Percentiles rank a stretch among this genome's conserved stretches.
Evolutionary conservation across 2,888 invertebrate genomes (phyloP).

Genomic region (Dicycla oo): DNA sequence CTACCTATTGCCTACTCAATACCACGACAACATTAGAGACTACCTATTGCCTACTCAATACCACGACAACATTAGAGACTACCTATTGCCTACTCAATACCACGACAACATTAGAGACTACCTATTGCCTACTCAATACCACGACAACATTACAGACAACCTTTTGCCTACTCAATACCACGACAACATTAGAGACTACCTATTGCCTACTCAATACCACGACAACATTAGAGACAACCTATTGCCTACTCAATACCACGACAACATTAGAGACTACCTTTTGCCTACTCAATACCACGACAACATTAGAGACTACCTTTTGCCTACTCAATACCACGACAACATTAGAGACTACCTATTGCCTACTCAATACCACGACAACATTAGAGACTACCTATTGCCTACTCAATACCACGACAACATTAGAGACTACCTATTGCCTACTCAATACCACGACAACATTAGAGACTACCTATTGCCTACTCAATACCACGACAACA

Average conservation of each 20-base stretch:
- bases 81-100: neutral
- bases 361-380: neutral
- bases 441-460: neutral
- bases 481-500: neutral
- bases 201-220: neutral
- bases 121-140: neutral
- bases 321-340: neutral
- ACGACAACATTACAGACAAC: too few relatives aligned
- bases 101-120: too few relatives aligned
- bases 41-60: neutral
- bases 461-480: neutral
- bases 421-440: neutral
- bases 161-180: neutral
- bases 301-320: too few relatives aligned
- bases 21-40: neutral
- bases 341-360: neutral
- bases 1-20: neutral
- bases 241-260: neutral
- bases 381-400: neutral
- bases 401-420: neutral
- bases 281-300: neutral
- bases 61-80: too few relatives aligned
- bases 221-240: too few relatives aligned
- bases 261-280: too few relatives aligned
- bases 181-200: too few relatives aligned